Evolutionary conservation across 2,888 invertebrate species (phyloP).

Genomic region (Argyra leucocephala): DNA sequence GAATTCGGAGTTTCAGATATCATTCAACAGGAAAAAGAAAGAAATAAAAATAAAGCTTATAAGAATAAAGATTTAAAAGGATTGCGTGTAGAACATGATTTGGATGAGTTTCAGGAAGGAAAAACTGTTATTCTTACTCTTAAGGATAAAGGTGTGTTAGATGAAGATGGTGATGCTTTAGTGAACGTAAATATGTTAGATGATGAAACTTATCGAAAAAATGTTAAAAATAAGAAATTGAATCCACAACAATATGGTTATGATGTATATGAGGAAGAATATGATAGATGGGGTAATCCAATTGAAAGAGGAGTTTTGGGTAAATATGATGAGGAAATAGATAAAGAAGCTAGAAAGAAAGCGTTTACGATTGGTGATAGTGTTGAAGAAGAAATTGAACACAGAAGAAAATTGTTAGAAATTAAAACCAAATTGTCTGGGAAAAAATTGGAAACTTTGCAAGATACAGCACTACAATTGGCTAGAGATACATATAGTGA

Average conservation of each 20-base stretch:
- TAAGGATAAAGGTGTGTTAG: slow-evolving; percentile 83
- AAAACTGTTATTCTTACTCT: slow-evolving; percentile 80
- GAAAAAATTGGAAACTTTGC: slow-evolving; percentile 65
- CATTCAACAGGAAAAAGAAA: slow-evolving; percentile 65
- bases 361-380: slow-evolving; percentile 70
- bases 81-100: slow-evolving; percentile 75
- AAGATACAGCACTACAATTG: slow-evolving; percentile 54
- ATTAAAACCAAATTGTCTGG: slow-evolving; percentile 53
- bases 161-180: slow-evolving; percentile 78
- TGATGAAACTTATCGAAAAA: slow-evolving; percentile 75
- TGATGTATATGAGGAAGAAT: slow-evolving; percentile 69
- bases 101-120: slow-evolving; percentile 63
- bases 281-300: slow-evolving; percentile 58
- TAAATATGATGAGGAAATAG: slow-evolving; percentile 85
- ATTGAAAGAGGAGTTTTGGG: slow-evolving; percentile 60
- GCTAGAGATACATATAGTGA: slow-evolving; percentile 84
- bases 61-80: slow-evolving; percentile 64
- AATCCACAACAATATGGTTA: slow-evolving; percentile 75
- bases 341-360: slow-evolving; percentile 50
- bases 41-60: slow-evolving; percentile 53
- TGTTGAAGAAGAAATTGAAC: slow-evolving; percentile 48
- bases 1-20: slow-evolving; percentile 84
- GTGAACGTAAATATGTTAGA: slow-evolving; percentile 86
- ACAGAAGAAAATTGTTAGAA: slow-evolving; percentile 41
- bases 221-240: slow-evolving; percentile 71